phyloP scores from a whole-genome alignment of 2,888 invertebrate species.

The Leuctra nigra region DNA sequence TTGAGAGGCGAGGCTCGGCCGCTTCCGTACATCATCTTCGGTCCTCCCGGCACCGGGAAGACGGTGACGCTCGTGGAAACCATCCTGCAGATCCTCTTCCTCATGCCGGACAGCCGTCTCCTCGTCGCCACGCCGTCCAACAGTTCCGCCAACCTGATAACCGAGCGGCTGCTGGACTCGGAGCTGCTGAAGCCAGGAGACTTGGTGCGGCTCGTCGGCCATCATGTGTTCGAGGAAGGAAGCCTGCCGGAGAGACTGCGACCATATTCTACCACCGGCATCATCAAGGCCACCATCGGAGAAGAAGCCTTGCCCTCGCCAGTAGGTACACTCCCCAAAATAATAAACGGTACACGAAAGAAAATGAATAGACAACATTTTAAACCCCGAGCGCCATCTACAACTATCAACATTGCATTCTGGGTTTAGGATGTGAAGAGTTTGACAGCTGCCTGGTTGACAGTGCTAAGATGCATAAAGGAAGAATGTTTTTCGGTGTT shows the following conservation, averaged over 20 bases:
- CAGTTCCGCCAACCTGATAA: conserved; percentile 82
- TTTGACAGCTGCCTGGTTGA: too few relatives aligned
- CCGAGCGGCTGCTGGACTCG: conserved; percentile 67
- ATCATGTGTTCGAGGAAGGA: conserved; percentile 54
- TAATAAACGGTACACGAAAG: too few relatives aligned
- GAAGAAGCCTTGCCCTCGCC: conserved; percentile 33
- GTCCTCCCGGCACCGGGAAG: conserved; percentile 87
- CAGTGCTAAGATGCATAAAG: too few relatives aligned
- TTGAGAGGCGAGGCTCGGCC: conserved; percentile 73
- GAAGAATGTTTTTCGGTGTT: too few relatives aligned
- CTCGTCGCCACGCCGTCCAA: conserved; percentile 87
- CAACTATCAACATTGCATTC: too few relatives aligned
- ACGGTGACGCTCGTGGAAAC: conserved; percentile 80
- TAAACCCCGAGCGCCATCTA: too few relatives aligned
- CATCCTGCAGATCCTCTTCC: conserved; percentile 67
- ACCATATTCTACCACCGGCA: conserved; percentile 65
- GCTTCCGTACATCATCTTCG: conserved; percentile 73
- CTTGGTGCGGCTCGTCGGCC: conserved; percentile 67
- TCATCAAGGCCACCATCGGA: conserved; percentile 35
- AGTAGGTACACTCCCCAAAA: too few relatives aligned
- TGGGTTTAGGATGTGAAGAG: too few relatives aligned
- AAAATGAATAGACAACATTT: too few relatives aligned
- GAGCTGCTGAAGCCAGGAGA: conserved; percentile 57
- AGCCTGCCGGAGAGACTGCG: conserved; percentile 56
- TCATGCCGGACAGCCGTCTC: conserved; percentile 63